phyloP scores from a whole-genome alignment of 2,113 vertebrate genomes.

The Saguinus imperator region DNA sequence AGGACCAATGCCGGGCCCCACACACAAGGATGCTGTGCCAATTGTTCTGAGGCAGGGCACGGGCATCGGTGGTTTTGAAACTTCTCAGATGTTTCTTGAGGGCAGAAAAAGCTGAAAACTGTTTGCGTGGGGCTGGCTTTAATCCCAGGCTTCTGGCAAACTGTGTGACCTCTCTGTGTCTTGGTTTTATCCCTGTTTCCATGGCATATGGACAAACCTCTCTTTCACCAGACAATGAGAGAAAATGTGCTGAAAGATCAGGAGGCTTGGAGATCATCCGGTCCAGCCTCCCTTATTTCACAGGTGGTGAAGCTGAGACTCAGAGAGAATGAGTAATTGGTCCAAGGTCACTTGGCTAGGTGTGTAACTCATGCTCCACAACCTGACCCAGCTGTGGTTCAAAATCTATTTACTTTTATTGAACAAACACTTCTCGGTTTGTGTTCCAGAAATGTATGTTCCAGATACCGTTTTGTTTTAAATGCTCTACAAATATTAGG shows the following conservation, averaged over 20 bases:
- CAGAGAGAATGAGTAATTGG: not conserved
- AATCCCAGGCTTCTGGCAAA: not conserved
- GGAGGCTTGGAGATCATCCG: not conserved
- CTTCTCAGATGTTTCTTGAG: not conserved
- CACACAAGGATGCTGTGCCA: not conserved
- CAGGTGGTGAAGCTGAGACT: not conserved
- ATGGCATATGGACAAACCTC: not conserved
- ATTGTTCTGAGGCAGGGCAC: not conserved
- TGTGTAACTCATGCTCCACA: not conserved
- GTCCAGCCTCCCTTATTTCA: not conserved
- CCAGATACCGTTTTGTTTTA: not conserved
- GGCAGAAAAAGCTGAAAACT: too few relatives aligned
- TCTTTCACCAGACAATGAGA: not conserved
- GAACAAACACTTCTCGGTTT: not conserved
- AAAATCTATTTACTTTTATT: not conserved
- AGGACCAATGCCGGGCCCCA: fast-evolving
- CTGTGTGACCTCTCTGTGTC: not conserved
- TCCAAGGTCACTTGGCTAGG: not conserved
- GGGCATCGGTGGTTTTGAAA: not conserved
- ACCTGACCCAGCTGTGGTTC: not conserved
- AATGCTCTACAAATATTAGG: not conserved
- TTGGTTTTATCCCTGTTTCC: not conserved
- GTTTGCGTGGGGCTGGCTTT: fast-evolving
- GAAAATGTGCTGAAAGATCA: not conserved
- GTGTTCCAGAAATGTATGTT: too few relatives aligned